Evolutionary conservation across 2,797 vertebrate species (phyloP), one percentile per base, ranked within the genome.

Genomic region (Megalops cyprinoides): DNA sequence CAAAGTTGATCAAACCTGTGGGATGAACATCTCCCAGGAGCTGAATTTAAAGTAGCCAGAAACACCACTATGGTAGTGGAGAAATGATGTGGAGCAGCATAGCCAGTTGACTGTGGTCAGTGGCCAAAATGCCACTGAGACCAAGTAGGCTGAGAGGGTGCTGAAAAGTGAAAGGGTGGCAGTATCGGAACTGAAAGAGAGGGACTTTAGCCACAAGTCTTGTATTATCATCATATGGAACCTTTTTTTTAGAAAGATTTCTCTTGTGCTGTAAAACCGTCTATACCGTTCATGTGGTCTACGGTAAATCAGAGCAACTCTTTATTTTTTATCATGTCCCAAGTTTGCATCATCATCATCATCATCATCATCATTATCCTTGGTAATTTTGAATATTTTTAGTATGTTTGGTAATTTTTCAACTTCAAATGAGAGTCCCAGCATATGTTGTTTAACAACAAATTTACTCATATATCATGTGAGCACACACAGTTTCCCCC

Each of bases 291-390:
- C n/a, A 14, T 67, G 14, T 37, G 31, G 62, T 39, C 14, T 67
- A 34, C 20, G 39, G 31, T 39, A 20, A 18, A 67, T 39, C 9
- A 18, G 34, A 67, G 39, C 15, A 15, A 37, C 20, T 67, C 7
- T 34, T 39, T 31, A 34, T 65, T 25, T 67, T 67, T 67, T 67
- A 34, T 67, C 62, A 67, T 34, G 62, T 28, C 62, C 34, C 62
- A 39, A 37, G 55, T 1, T n/a, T n/a, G n/a, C n/a, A n/a, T n/a
- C n/a, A n/a, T n/a, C n/a, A n/a, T n/a, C n/a, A n/a, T n/a, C n/a
- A n/a, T n/a, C n/a, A n/a, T n/a, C n/a, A n/a, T n/a, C n/a, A n/a
- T 65, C 25, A 18, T 65, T 31, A 31, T 65, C 4, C 60, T 12
- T 67, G 62, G 23, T 67, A 34, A 34, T 14, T 8, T 67, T 37